Base-by-base conservation (phyloP, 2,888 invertebrate genomes). In the Zaprionus lineosus region DNA sequence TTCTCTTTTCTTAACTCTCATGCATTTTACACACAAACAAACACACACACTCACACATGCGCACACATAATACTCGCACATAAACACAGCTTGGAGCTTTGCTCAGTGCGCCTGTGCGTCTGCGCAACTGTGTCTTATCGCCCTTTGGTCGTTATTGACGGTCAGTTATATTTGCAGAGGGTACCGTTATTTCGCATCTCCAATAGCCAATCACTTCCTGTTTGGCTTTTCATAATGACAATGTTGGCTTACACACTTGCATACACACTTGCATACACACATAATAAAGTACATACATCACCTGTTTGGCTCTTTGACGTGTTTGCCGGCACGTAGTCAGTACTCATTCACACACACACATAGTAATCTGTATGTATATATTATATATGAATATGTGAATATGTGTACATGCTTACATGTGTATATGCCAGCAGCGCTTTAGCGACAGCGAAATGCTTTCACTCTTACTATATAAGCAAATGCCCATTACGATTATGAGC, bases 301-400 rank as follows among this genome's bases (percentile, higher is more conserved):
- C 14, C 36, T 33, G 24, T 51, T 48, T 48, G 40, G 33, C 40
- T 19, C 31, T 43, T 59, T 58, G 74, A 78, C 71, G 73, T 85
- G 85, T 75, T 85, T 83, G 66, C 83, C 75, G 70, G 83, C 85
- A 81, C 85, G 81, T 81, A 73, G 61, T 36, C 84, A 43, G 6
- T 18, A 21, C 36, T 48, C 64, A 67, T 19, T 33, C 50, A 21
- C 18, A 44, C 19, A 18, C 40, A 16, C 28, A 36, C 28, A 16
- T 24, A 36, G n/a, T n/a, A n/a, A n/a, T 24, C 8, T 24, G 21
- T 21, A 21, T 21, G 21, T 21, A 7, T 21, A 21, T 21, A 7
- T n/a, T 21, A 7, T 21, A 21, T 21, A 7, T 21, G 21, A 5
- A 21, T 21, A 5, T 21, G 21, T 21, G 21, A 21, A 7, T 21